phyloP scores from a whole-genome alignment of 2,113 vertebrate species.

The Chlorodrepanis virens region DNA sequence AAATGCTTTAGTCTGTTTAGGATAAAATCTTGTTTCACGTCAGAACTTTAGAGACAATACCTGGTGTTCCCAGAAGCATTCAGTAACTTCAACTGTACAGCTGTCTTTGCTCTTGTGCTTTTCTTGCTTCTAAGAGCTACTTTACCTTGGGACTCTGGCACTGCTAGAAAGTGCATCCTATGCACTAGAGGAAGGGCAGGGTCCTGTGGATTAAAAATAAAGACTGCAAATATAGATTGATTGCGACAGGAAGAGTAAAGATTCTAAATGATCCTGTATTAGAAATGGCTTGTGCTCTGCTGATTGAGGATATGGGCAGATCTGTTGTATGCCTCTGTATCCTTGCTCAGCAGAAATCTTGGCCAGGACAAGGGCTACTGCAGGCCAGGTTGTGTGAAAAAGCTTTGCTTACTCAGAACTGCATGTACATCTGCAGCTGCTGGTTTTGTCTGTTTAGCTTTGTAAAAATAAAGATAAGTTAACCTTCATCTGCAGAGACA shows the following conservation, averaged over 20 bases:
- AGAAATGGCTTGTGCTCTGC: background rate
- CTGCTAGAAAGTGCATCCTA: background rate
- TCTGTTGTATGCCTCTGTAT: background rate
- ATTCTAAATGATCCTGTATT: background rate
- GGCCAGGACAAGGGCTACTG: background rate
- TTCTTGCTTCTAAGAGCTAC: accelerated
- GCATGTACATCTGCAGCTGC: background rate
- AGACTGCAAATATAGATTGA: background rate
- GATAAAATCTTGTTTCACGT: background rate
- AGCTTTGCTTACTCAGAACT: background rate
- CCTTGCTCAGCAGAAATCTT: background rate
- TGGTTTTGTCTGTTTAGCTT: background rate
- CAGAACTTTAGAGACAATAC: background rate
- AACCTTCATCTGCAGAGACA: background rate
- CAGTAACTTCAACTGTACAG: background rate
- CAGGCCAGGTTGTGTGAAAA: background rate
- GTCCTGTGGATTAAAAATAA: background rate
- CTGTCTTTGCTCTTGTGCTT: background rate
- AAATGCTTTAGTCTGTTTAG: background rate
- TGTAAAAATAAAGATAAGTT: background rate
- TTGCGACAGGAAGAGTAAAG: background rate
- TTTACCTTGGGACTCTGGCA: background rate
- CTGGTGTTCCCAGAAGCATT: background rate
- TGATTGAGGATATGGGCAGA: background rate
- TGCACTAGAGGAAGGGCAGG: background rate